Conservation (phyloP, 2,797 vertebrate genomes). For the Chelonia mydas region DNA sequence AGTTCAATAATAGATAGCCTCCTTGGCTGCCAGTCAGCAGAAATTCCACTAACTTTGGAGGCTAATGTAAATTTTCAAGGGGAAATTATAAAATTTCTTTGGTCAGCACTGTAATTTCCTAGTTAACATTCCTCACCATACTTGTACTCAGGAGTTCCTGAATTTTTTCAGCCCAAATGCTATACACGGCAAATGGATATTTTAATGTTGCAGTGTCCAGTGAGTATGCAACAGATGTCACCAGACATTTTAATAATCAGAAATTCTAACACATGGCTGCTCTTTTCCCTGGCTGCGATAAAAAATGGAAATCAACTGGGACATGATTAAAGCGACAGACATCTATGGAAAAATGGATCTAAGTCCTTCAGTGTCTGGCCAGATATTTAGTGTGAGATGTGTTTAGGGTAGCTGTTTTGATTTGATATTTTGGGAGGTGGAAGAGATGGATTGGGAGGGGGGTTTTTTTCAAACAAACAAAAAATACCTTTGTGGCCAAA, state of each 20-base stretch:
- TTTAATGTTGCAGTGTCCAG: not conserved
- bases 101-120: not conserved
- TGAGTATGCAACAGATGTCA: not conserved
- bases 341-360: not conserved
- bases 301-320: not conserved
- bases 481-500: not conserved
- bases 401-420: rapidly evolving
- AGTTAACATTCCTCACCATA: not conserved
- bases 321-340: not conserved
- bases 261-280: not conserved
- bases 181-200: not conserved
- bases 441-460: rapidly evolving
- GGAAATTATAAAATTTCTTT: not conserved
- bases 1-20: not conserved
- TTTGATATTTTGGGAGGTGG: not conserved
- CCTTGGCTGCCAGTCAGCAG: not conserved
- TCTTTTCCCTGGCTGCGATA: not conserved
- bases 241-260: not conserved
- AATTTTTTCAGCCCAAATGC: not conserved
- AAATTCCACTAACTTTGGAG: not conserved
- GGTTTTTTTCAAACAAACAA: rapidly evolving
- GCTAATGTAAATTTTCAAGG: not conserved
- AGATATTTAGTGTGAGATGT: not conserved
- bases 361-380: not conserved
- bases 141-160: not conserved